Evolutionary conservation across 2,113 vertebrate genomes (phyloP).

Genomic region (Cephalopholis sonnerati): DNA sequence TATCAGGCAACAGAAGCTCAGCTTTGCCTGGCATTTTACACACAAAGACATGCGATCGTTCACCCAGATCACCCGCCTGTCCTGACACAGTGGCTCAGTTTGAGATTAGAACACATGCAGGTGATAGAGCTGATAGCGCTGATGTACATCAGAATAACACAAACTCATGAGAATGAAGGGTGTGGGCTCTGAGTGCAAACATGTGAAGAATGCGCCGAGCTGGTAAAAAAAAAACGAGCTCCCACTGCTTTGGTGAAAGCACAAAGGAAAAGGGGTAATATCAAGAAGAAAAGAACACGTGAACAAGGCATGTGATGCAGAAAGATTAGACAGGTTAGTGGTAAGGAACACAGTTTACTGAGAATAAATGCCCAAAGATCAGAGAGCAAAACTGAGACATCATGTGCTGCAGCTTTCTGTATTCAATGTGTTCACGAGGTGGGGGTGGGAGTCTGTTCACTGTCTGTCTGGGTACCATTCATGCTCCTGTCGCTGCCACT

Average conservation of each 20-base stretch:
- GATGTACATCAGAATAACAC: neutral
- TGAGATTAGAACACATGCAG: slow-evolving; percentile 9
- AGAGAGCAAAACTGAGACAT: slow-evolving; percentile 44
- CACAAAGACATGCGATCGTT: neutral
- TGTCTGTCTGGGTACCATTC: slow-evolving; percentile 41
- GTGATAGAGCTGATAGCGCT: slow-evolving; percentile 5
- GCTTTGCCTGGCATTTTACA: neutral
- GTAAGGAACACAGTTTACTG: slow-evolving; percentile 7
- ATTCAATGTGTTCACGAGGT: slow-evolving; percentile 22
- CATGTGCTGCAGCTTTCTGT: slow-evolving; percentile 73
- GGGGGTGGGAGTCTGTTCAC: slow-evolving; percentile 5
- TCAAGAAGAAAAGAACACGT: slow-evolving; percentile 12
- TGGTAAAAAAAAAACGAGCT: slow-evolving; percentile 3
- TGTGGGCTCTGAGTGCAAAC: slow-evolving; percentile 14
- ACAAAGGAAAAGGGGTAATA: slow-evolving; percentile 8
- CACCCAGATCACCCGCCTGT: neutral
- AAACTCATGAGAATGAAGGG: neutral
- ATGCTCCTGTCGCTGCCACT: slow-evolving; percentile 25
- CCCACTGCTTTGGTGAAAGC: neutral
- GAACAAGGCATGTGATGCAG: slow-evolving; percentile 58
- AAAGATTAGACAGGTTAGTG: slow-evolving; percentile 37
- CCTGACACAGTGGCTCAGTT: neutral
- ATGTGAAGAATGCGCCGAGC: slow-evolving; percentile 40
- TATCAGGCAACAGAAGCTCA: slow-evolving; percentile 9
- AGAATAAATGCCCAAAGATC: slow-evolving; percentile 31